phyloP scores from a whole-genome alignment of 2,113 vertebrate species.

The Dolichallabes microphthalmus region DNA sequence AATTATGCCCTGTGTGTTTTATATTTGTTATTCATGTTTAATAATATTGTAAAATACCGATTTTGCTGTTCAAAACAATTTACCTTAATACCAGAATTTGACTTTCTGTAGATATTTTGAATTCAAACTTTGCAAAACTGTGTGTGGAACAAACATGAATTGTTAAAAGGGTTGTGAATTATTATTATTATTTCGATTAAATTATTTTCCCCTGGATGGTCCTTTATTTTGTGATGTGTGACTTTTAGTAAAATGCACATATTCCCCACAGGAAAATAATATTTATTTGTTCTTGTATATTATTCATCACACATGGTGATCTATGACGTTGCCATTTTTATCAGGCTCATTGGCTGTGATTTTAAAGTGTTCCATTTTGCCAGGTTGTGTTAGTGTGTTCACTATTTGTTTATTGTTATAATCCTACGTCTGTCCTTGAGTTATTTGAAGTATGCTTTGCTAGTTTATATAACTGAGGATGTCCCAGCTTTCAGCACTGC shows the following conservation, averaged over 20 bases:
- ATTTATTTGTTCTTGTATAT: conserved; percentile 32
- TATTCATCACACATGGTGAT: conserved; percentile 10
- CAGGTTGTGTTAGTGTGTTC: conserved; percentile 10
- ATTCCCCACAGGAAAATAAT: not conserved
- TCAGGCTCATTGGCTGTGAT: conserved; percentile 8
- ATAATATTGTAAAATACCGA: not conserved
- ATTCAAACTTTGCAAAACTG: not conserved
- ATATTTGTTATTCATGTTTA: conserved; percentile 29
- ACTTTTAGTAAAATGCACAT: not conserved
- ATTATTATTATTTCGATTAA: not conserved
- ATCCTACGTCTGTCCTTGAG: not conserved
- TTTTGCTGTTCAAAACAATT: not conserved
- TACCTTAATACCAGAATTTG: not conserved
- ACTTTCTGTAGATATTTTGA: conserved; percentile 1
- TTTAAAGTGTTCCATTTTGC: conserved; percentile 39
- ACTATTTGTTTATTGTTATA: conserved; percentile 11
- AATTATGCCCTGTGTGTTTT: not conserved
- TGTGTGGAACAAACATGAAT: not conserved
- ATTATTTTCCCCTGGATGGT: conserved; percentile 1
- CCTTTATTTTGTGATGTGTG: not conserved
- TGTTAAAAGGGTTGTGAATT: not conserved
- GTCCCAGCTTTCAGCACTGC: not conserved
- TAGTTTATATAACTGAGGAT: conserved; percentile 24
- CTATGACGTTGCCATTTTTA: conserved; percentile 1
- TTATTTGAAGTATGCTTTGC: conserved; percentile 3